phyloP scores from a whole-genome alignment of 53 echinoderm and acorn worm genomes.

The Paracentrotus lividus region DNA sequence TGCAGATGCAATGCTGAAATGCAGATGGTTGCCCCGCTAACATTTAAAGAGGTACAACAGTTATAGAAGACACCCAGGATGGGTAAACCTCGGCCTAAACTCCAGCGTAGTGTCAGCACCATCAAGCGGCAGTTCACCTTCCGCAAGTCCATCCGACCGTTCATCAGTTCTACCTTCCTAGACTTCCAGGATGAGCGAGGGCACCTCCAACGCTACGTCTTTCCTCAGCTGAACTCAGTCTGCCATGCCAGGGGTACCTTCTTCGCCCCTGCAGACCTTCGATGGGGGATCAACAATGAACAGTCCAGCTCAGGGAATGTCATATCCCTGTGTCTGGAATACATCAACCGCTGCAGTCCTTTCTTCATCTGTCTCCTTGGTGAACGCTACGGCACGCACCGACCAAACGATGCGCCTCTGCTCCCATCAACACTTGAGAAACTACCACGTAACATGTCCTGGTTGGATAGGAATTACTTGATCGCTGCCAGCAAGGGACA shows the following conservation, averaged over 20 bases:
- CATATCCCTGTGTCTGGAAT: conserved; percentile 91
- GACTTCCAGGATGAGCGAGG: conserved; percentile 95
- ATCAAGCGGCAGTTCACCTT: conserved; percentile 78
- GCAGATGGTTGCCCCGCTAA: no score
- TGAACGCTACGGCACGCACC: conserved; percentile 91
- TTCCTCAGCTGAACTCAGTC: conserved; percentile 87
- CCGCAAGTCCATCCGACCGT: conserved; percentile 91
- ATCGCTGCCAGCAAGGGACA: conserved; percentile 89
- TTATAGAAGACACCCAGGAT: neutral
- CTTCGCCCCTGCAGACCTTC: conserved; percentile 93
- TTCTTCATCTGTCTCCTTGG: conserved; percentile 97
- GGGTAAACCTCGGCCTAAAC: conserved; percentile 51
- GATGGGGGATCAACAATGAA: conserved; percentile 94
- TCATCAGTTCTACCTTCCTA: conserved; percentile 94
- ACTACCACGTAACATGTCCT: conserved; percentile 61
- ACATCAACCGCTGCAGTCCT: conserved; percentile 89
- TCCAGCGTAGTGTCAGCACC: conserved; percentile 78
- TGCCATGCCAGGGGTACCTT: conserved; percentile 86
- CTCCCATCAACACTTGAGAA: conserved; percentile 61
- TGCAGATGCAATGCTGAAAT: neutral
- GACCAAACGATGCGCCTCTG: conserved; percentile 73
- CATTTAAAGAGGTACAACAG: neutral
- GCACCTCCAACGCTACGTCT: conserved; percentile 86
- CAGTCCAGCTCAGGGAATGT: conserved; percentile 89
- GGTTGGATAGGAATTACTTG: conserved; percentile 93